Base-by-base conservation (phyloP, 2,113 vertebrate genomes). In the Engystomops pustulosus region DNA sequence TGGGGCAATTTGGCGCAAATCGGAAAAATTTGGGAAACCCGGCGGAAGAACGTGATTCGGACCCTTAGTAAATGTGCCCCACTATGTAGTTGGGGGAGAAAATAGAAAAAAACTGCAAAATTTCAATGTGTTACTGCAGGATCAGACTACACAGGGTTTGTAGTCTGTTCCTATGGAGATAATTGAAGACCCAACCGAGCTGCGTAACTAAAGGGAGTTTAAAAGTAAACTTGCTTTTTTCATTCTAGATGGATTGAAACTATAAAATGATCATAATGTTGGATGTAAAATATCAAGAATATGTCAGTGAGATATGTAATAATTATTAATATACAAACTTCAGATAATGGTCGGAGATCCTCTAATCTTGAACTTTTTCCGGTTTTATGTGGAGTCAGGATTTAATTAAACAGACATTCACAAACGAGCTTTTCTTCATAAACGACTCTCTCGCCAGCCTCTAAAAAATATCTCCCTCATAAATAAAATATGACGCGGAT, bases 401-500 rank as follows among this genome's bases (percentile, higher is more conserved):
- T 36, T 67, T 67, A 18, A 67, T 36, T 67, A 67, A 20, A 67
- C 32, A 20, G 62, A 34, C 62, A 67, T 36, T 67, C 62, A 36
- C 62, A 67, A 67, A 67, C 27, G 62, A 67, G 62, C 62, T 67
- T 67, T n/a, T 20, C 18, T 67, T 67, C 62, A 17, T 18, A 20
- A 17, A 36, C 30, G 17, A 32, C 62, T 67, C 32, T 36, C 62
- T 34, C 62, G 17, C 17, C 30, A 15, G 62, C 62, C 36, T 67
- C 62, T 67, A 32, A 62, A 62, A 62, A 25, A 32, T 30, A 32
- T 67, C 62, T 18, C 20, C 30, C 62, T 67, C 30, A 36, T 67
- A 67, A 67, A 67, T 67, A 67, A 67, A 36, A 67, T 67, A 67
- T 67, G 62, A 67, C 62, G 20, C 36, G 7, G 62, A 18, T 34